Evolutionary conservation across 2,113 vertebrate genomes (phyloP), one percentile per base, ranked within the genome.

Genomic region (Elaphurus davidianus): DNA sequence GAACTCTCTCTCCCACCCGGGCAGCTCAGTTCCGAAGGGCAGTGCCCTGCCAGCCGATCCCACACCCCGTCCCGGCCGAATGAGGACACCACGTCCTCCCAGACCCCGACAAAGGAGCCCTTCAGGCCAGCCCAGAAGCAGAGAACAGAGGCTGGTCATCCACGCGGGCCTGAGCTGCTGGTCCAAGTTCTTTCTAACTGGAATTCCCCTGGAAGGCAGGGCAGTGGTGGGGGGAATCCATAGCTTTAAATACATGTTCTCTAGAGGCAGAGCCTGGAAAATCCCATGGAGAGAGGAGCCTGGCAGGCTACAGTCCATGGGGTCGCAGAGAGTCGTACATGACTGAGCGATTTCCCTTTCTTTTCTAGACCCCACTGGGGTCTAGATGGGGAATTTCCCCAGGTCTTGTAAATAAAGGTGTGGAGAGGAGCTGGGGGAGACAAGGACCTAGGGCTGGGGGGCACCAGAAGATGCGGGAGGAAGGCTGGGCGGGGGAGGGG

Each of bases 71-170:
- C 64, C 76, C 52, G 33, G 93, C 96, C 93, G 76, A 94, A 96
- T 97, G 93, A 97, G 97, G 97, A 79, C 96, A 90, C 90, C 91
- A 52, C 71, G 52, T 74, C 91, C 89, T 89, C 93, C 96, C 79
- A 36, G 74, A n/a, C 85, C 79, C 67, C 81, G 57, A 98, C 98
- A 98, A 98, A 98, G 96, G 47, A 93, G 93, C 90, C 94, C 97
- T 98, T 98, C 97, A 98, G 96, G 97, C 92, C 87, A 62, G 96
- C 91, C 76, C 43, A 92, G 95, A 97, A 97, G 94, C 96, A 97
- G 96, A 97, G 97, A 98, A 97, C 16, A 95, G 96, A 81, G 67
- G 97, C 97, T 96, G 97, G 95, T 94, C 96, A 98, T 98, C 92
- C 95, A 87, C 55, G 93, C 82, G 71, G 97, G 92, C 97, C 92